Conservation (phyloP, 1,140 invertebrate genomes). For the Cyclina sinensis region DNA sequence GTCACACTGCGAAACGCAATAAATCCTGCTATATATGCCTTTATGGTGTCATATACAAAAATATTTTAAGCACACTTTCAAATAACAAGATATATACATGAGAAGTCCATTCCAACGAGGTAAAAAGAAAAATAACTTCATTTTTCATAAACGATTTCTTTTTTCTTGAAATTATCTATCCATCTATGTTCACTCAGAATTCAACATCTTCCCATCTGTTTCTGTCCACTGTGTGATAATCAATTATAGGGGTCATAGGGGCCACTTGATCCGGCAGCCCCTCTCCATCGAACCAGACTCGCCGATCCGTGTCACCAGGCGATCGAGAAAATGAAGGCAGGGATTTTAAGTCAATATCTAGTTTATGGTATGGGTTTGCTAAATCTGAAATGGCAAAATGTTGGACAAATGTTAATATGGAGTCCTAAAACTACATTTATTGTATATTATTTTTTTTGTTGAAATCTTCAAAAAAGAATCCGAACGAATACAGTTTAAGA, state of each 20-base stretch:
- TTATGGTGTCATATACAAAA: too few relatives aligned
- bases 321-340: constrained; percentile 38
- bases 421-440: too few relatives aligned
- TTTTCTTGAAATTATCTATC: not conserved
- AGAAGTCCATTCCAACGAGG: too few relatives aligned
- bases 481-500: too few relatives aligned
- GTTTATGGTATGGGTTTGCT: not conserved
- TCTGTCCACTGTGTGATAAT: not conserved
- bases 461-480: too few relatives aligned
- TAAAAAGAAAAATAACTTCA: too few relatives aligned
- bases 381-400: constrained; percentile 23
- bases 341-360: not conserved
- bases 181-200: not conserved
- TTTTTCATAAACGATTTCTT: not conserved
- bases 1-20: too few relatives aligned
- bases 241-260: constrained; percentile 30
- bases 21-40: too few relatives aligned
- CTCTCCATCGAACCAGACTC: constrained; percentile 44
- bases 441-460: too few relatives aligned
- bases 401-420: too few relatives aligned
- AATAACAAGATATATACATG: too few relatives aligned
- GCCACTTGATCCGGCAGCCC: constrained; percentile 15
- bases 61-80: too few relatives aligned
- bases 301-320: constrained; percentile 1
- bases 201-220: constrained; percentile 6